Conservation (phyloP, 2,797 vertebrate genomes). For the Sternotherus odoratus region DNA sequence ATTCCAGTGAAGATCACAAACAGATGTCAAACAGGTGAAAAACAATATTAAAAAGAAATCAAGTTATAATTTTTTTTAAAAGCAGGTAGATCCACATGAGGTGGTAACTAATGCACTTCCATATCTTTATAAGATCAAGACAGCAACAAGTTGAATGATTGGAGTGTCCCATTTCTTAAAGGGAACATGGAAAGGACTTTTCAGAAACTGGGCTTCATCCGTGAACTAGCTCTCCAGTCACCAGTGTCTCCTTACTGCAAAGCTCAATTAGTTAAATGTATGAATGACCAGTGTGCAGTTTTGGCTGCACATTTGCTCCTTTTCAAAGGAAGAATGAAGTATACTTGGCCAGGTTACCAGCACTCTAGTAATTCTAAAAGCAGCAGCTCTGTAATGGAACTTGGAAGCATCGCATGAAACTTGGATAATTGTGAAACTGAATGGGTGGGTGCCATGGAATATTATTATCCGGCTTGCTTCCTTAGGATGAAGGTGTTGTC, state of each 20-base stretch:
- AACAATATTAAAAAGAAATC: not conserved
- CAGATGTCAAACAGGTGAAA: constrained; percentile 14
- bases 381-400: not conserved
- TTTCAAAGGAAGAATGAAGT: not conserved
- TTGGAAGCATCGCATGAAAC: not conserved
- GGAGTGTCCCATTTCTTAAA: constrained; percentile 4
- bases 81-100: not conserved
- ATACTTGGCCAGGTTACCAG: not conserved
- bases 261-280: not conserved
- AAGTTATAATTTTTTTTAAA: not conserved
- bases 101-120: not conserved
- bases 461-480: not conserved
- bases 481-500: not conserved
- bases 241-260: not conserved
- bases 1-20: constrained; percentile 28
- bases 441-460: not conserved
- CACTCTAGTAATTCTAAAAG: not conserved
- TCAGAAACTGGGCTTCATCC: constrained; percentile 8
- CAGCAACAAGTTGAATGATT: constrained; percentile 44
- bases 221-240: not conserved
- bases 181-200: constrained; percentile 44
- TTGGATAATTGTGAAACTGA: not conserved
- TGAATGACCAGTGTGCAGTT: not conserved
- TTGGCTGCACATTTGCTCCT: not conserved
- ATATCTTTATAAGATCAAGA: constrained; percentile 30